Base-by-base conservation (phyloP, 2,888 invertebrate species). In the Clepsis dumicolana region DNA sequence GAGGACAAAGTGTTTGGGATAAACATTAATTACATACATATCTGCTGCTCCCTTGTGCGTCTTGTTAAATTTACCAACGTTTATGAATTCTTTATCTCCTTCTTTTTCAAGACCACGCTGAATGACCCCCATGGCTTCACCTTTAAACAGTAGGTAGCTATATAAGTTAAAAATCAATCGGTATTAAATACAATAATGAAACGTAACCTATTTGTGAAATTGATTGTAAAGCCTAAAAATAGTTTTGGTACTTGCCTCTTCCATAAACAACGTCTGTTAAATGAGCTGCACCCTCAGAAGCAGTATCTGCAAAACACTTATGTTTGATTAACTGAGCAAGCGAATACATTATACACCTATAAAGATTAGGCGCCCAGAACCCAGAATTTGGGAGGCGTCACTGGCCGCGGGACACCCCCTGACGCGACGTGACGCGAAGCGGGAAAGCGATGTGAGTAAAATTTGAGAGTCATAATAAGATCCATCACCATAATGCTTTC, bases 231-330 rank as follows among this genome's bases (percentile, higher is more conserved):
- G 8, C 32, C 32, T 35, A 32, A 18, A 21, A 21, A 12, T 14
- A 29, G 2, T 10, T 32, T 59, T 10, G 38, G 7, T 64, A 67
- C 71, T 69, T 72, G 85, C 90, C 88, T 83, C 86, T 80, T 64
- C 82, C 87, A 78, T 84, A 79, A 8, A 88, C 72, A 0, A 80
- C 32, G 67, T 89, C 81, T 8, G 86, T 69, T 44, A 90, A 72
- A 74, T 88, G 72, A 1, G 86, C 82, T 14, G 88, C 80, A 5
- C 85, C 87, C 74, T 87, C 89, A 1, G 76, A 62, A 2, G 80
- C 76, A 1, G 87, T 65, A 14, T 77, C 90, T 90, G 74, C 16
- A 65, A 62, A 53, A 41, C 10, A 38, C 38, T 18, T 16, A 16
- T n/a, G 3, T 38, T 14, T 16, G 4, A 41, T 16, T 16, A 41